phyloP scores from a whole-genome alignment of 2,797 vertebrate species.

The Sphaeramia orbicularis region DNA sequence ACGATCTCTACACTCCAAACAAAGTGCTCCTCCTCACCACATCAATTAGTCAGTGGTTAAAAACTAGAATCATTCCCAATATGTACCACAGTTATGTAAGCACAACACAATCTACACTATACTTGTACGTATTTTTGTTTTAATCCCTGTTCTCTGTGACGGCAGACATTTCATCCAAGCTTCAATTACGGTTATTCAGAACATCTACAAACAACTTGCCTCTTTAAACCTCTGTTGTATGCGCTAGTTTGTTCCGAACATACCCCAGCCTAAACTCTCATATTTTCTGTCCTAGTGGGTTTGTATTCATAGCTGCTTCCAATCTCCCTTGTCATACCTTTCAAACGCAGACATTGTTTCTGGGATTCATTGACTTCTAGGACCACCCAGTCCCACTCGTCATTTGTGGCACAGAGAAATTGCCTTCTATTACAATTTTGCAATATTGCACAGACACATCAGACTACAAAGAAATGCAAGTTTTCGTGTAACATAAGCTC shows the following conservation, averaged over 20 bases:
- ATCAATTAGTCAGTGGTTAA: too few species aligned
- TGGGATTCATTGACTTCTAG: slow-evolving; percentile 50
- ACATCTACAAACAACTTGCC: slow-evolving; percentile 28
- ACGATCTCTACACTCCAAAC: too few species aligned
- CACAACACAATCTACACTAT: too few species aligned
- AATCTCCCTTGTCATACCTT: slow-evolving; percentile 40
- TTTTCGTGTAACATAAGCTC: slow-evolving; percentile 26
- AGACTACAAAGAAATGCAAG: not conserved
- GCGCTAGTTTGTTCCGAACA: slow-evolving; percentile 15
- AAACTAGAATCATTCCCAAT: too few species aligned
- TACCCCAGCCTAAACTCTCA: slow-evolving; percentile 4
- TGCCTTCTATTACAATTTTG: slow-evolving; percentile 35
- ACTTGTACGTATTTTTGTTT: not conserved
- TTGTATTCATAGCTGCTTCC: slow-evolving; percentile 70
- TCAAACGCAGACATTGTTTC: slow-evolving; percentile 48
- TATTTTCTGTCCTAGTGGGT: slow-evolving; percentile 11
- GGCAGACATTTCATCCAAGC: not conserved
- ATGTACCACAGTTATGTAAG: too few species aligned
- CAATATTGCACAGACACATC: slow-evolving; percentile 21
- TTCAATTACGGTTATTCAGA: slow-evolving; percentile 7
- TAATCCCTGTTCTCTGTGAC: not conserved
- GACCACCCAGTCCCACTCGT: slow-evolving; percentile 59
- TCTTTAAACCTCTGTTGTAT: not conserved
- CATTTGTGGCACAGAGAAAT: slow-evolving; percentile 36
- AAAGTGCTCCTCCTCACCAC: too few species aligned